phyloP scores from a whole-genome alignment of 1,140 invertebrate species.

The Littorina saxatilis region DNA sequence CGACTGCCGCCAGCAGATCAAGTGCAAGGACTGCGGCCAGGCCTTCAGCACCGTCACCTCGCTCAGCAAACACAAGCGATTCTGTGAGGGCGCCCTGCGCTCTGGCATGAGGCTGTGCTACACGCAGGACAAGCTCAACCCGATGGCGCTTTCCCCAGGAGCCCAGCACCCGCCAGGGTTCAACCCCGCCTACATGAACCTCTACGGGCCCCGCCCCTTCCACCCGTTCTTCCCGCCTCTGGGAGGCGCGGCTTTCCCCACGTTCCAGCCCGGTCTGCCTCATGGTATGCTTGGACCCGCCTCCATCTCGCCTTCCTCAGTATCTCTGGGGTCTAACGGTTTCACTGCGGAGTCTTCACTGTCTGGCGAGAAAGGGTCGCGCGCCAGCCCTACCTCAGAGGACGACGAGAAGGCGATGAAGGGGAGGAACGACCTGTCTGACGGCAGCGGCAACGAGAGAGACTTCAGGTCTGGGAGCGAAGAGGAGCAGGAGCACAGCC shows the following conservation, averaged over 20 bases:
- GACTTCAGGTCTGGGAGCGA: slow-evolving; percentile 44
- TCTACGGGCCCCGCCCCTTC: slow-evolving; percentile 67
- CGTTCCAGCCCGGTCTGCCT: slow-evolving; percentile 42
- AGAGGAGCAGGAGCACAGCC: slow-evolving; percentile 16
- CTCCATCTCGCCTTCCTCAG: slow-evolving; percentile 48
- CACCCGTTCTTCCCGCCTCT: slow-evolving; percentile 69
- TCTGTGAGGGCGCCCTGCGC: slow-evolving; percentile 78
- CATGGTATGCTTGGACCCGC: slow-evolving; percentile 34
- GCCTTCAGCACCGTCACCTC: slow-evolving; percentile 92
- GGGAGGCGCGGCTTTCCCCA: slow-evolving; percentile 51
- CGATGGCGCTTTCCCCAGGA: slow-evolving; percentile 55
- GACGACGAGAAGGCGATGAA: slow-evolving; percentile 37
- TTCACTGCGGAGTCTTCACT: slow-evolving; percentile 21
- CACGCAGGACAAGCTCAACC: slow-evolving; percentile 43
- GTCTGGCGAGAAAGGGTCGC: slow-evolving; percentile 35
- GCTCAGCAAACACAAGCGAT: slow-evolving; percentile 80
- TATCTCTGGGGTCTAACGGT: slow-evolving; percentile 32
- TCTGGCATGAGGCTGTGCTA: slow-evolving; percentile 61
- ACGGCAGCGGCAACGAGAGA: slow-evolving; percentile 59
- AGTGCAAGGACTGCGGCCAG: slow-evolving; percentile 94
- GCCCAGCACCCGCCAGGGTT: slow-evolving; percentile 45
- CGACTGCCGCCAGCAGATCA: slow-evolving; percentile 79
- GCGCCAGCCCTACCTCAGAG: slow-evolving; percentile 23
- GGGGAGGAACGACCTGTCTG: slow-evolving; percentile 49
- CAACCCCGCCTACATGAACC: slow-evolving; percentile 60